Evolutionary conservation across 2,888 invertebrate species (phyloP).

Genomic region (Cyclophora albipunctata): DNA sequence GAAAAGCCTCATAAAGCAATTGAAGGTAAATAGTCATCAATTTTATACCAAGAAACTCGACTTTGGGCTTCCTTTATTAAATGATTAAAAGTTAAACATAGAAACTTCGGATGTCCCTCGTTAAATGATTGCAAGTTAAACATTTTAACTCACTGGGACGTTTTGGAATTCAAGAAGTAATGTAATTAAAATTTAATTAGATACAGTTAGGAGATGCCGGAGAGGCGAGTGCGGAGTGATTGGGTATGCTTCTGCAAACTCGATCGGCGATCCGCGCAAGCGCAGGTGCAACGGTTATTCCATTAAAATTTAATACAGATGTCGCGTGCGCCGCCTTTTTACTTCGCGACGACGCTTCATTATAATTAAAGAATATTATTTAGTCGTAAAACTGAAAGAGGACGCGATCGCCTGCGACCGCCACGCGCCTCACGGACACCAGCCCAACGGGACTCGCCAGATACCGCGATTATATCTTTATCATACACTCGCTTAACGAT

Average conservation of each 20-base stretch:
- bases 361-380: slow-evolving; percentile 73
- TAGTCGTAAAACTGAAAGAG: slow-evolving; percentile 60
- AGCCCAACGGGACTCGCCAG: slow-evolving; percentile 47
- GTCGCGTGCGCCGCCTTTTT: slow-evolving; percentile 69
- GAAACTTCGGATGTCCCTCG: too few relatives aligned
- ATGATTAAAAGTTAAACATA: too few relatives aligned
- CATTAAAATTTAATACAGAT: slow-evolving; percentile 73
- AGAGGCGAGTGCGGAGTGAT: slow-evolving; percentile 40
- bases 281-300: slow-evolving; percentile 65
- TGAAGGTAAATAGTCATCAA: too few relatives aligned
- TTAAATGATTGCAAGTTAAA: too few relatives aligned
- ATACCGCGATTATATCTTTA: slow-evolving; percentile 37
- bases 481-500: slow-evolving; percentile 27
- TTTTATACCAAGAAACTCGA: too few relatives aligned
- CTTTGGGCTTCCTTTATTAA: too few relatives aligned
- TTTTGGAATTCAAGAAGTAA: slow-evolving; percentile 2
- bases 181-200: slow-evolving; percentile 60
- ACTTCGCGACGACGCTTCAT: slow-evolving; percentile 59
- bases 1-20: too few relatives aligned
- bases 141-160: too few relatives aligned
- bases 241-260: slow-evolving; percentile 41
- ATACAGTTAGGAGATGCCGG: slow-evolving; percentile 48
- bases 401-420: slow-evolving; percentile 37
- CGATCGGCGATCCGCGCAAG: slow-evolving; percentile 29
- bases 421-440: slow-evolving; percentile 43